Base-by-base conservation (phyloP, 2,888 invertebrate species). In the Zygaena filipendulae region DNA sequence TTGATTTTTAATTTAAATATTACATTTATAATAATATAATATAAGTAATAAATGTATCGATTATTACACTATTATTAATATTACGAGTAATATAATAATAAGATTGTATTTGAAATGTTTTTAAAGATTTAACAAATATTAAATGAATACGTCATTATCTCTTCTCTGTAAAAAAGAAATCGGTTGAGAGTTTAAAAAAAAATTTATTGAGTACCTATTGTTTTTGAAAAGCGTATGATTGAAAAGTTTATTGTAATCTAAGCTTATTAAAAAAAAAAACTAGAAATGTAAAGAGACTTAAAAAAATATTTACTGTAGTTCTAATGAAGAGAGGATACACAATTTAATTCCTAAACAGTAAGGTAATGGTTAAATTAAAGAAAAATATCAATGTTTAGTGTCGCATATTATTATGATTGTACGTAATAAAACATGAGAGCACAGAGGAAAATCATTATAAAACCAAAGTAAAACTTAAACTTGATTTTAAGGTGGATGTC, bases 201-300 rank as follows among this genome's bases (percentile, higher is more conserved):
- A n/a, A n/a, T n/a, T n/a, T n/a, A n/a, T n/a, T n/a, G n/a, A n/a
- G n/a, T n/a, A n/a, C n/a, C n/a, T 29, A 36, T 36, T 27, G 21
- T 16, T 4, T 16, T 16, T 16, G 5, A 16, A 33, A 27, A n/a
- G n/a, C n/a, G n/a, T n/a, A n/a, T n/a, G n/a, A n/a, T n/a, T n/a
- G n/a, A n/a, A n/a, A n/a, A n/a, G n/a, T n/a, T n/a, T n/a, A n/a
- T n/a, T n/a, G n/a, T n/a, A n/a, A 34, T 30, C 46, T 52, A 46
- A 33, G 42, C 47, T 56, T 43, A 41, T 30, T 27, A 19, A 39
- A 38, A n/a, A n/a, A n/a, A n/a, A 43, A 45, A 48, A 41, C 47
- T 68, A 69, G 59, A 42, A 49, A 47, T 67, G 57, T 62, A 54
- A 60, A 57, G 68, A 66, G 60, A 67, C 59, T 53, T 34, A 33